Evolutionary conservation across 2,797 vertebrate species (phyloP), one percentile per base, ranked within the genome.

Genomic region (Zalophus californianus): DNA sequence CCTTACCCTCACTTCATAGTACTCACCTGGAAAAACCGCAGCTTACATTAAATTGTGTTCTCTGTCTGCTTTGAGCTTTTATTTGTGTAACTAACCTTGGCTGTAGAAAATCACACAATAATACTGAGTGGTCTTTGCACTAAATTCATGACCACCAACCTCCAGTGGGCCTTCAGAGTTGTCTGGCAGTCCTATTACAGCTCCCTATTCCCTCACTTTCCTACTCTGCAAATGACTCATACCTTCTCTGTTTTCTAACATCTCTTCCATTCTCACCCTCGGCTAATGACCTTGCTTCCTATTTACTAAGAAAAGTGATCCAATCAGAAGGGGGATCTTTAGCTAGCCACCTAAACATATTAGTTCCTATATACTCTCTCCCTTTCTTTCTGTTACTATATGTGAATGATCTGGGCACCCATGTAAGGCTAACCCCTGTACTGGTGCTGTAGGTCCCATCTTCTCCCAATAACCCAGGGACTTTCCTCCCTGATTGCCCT

Each of bases 61-160:
- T 89, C 75, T 91, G 44, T 80, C n/a, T 86, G 70, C 82, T 56
- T 32, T 73, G 35, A 48, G 83, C 75, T 92, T 87, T 82, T 82
- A 64, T 86, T 82, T 91, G 13, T 90, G 18, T 35, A 66, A 35
- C 32, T 82, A 48, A 66, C 50, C 35, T 82, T 82, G 64, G 29
- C 29, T 95, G 14, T 48, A 93, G 58, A 86, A 86, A 48, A 52
- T 87, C 77, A 75, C 64, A 92, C 32, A 87, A 58, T 48, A 48
- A 35, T 48, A 44, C 23, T 56, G 56, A 87, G 56, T 82, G 23
- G 83, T 78, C 58, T 86, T 75, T 66, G 35, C 4, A 0, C 77
- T 86, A 86, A 86, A 93, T 56, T 79, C 29, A 35, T 79, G 15
- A 56, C 38, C n/a, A 29, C 70, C 29, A 93, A 44, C 50, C 50